Evolutionary conservation across 2,113 vertebrate genomes (phyloP).

Genomic region (Oreocharis arfaki): DNA sequence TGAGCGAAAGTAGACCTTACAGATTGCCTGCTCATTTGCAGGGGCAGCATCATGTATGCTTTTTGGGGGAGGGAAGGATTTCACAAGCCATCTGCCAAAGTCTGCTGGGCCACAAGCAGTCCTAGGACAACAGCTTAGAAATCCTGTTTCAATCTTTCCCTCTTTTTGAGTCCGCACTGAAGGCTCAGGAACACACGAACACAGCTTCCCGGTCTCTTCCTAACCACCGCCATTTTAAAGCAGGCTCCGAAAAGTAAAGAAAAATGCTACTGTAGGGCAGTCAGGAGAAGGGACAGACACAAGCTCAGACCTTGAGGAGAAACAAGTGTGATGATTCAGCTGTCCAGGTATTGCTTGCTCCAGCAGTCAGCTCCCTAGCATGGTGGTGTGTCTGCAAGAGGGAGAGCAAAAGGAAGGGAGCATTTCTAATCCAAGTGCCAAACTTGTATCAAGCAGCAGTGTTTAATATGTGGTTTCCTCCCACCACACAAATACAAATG

Average conservation of each 20-base stretch:
- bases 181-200: neutral
- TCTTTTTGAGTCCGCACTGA: neutral
- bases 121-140: neutral
- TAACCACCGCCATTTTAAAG: neutral
- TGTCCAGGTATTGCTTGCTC: neutral
- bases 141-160: neutral
- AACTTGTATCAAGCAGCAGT: neutral
- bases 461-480: neutral
- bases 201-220: neutral
- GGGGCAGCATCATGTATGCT: fast-evolving
- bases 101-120: neutral
- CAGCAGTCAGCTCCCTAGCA: neutral
- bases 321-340: neutral
- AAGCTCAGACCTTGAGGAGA: neutral
- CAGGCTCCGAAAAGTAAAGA: neutral
- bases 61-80: neutral
- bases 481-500: neutral
- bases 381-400: neutral
- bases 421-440: neutral
- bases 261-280: neutral
- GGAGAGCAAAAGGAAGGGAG: neutral
- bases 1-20: neutral
- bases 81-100: conserved; percentile 33
- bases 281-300: neutral
- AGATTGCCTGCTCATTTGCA: conserved; percentile 48